Conservation (phyloP, 2,888 invertebrate genomes). For the Periphyllus acericola region DNA sequence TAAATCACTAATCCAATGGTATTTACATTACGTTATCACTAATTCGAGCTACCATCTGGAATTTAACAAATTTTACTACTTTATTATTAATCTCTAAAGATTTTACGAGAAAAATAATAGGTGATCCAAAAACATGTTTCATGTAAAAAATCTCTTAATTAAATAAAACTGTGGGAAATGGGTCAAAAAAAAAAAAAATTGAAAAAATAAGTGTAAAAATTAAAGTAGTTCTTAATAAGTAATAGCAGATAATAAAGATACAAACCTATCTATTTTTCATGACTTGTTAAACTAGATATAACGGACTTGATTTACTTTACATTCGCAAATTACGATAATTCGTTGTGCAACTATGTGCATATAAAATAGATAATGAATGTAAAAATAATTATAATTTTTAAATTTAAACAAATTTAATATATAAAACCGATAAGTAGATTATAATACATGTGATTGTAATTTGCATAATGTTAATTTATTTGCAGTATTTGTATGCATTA, state of each 20-base stretch:
- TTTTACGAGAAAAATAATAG: not conserved
- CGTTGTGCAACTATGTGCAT: not conserved
- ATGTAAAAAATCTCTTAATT: not conserved
- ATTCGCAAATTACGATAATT: not conserved
- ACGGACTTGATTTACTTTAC: not conserved
- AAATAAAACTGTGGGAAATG: not conserved
- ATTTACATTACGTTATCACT: too few relatives aligned
- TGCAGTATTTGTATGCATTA: not conserved
- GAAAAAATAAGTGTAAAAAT: not conserved
- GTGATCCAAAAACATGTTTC: not conserved
- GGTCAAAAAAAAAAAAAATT: not conserved
- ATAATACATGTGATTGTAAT: not conserved
- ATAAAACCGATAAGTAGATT: not conserved
- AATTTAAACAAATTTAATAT: conserved; percentile 1
- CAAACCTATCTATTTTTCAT: not conserved
- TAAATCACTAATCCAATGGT: too few relatives aligned
- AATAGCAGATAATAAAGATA: not conserved
- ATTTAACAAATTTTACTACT: too few relatives aligned
- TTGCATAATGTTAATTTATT: not conserved
- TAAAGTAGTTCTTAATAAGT: not conserved
- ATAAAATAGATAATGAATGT: not conserved
- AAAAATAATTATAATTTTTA: not conserved
- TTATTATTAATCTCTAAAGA: not conserved
- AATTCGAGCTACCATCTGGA: too few relatives aligned
- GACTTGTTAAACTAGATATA: not conserved